Evolutionary conservation across 2,113 vertebrate species (phyloP).

Genomic region (Syrrhaptes paradoxus): DNA sequence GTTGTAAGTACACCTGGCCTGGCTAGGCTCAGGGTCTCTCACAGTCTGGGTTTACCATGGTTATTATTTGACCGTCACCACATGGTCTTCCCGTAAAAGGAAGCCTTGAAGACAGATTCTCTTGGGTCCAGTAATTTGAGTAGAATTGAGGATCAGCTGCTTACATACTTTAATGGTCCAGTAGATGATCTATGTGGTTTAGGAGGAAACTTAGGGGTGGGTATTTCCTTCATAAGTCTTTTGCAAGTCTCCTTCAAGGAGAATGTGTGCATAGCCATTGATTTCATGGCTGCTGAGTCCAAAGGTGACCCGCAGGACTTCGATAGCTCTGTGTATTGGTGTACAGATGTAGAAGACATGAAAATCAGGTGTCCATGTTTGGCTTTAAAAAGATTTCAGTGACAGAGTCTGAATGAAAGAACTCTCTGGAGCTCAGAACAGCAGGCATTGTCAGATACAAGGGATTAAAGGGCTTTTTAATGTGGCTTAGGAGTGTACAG

Average conservation of each 20-base stretch:
- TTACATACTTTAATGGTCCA: background rate
- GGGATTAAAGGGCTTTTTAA: slow-evolving; percentile 58
- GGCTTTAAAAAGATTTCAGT: slow-evolving; percentile 26
- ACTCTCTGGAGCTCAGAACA: slow-evolving; percentile 23
- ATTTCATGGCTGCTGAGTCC: background rate
- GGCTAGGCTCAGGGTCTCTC: background rate
- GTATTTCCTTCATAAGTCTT: background rate
- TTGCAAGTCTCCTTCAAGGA: background rate
- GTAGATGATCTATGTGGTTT: background rate
- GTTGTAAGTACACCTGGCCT: background rate
- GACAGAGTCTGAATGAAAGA: background rate
- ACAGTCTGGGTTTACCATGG: background rate
- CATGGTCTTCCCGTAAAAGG: background rate
- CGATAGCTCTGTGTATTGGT: background rate
- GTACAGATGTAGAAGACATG: background rate
- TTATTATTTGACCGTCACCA: background rate
- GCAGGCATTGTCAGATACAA: slow-evolving; percentile 40
- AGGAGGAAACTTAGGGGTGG: background rate
- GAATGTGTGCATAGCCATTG: background rate
- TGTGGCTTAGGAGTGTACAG: slow-evolving; percentile 50
- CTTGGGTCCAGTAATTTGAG: background rate
- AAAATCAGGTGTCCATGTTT: background rate
- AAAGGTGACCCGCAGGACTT: background rate
- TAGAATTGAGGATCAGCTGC: background rate
- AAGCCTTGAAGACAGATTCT: background rate